A percentile compares a stretch with the other conserved stretches of the same genome.
These are phyloP conservation scores for Epinotia brunnichana DNA, from an alignment of 2,888 invertebrate species.

Conservation along the genomic window DNA sequence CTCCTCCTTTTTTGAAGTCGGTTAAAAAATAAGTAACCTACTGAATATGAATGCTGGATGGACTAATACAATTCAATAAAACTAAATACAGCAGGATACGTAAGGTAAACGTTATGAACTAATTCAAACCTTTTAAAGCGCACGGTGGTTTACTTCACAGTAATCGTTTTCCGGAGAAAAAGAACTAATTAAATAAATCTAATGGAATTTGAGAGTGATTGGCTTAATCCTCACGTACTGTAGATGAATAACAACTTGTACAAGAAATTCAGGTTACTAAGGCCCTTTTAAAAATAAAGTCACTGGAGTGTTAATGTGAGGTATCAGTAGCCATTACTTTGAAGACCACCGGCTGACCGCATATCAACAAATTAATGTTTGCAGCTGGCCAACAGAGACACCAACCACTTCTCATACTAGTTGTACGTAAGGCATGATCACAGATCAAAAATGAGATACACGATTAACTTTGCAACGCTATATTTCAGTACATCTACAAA, in stretches of 20 bases:
- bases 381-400: not conserved
- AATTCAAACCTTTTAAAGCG: conserved; percentile 24
- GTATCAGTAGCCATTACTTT: conserved; percentile 25
- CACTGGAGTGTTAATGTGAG: conserved; percentile 29
- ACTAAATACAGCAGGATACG: too few relatives aligned
- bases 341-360: conserved; percentile 27
- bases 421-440: not conserved
- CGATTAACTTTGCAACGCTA: conserved; percentile 1
- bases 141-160: conserved; percentile 25
- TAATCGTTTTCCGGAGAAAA: conserved; percentile 26
- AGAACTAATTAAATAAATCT: conserved; percentile 36
- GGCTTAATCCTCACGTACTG: not conserved
- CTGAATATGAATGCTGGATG: too few relatives aligned
- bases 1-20: too few relatives aligned
- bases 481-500: conserved; percentile 12
- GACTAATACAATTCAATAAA: too few relatives aligned
- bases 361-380: conserved; percentile 10
- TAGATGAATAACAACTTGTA: too few relatives aligned
- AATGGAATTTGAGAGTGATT: conserved; percentile 26
- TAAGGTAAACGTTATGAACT: conserved; percentile 22
- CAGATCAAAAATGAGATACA: not conserved
- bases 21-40: too few relatives aligned
- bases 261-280: not conserved
- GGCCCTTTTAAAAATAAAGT: not conserved
- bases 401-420: not conserved